phyloP scores from a whole-genome alignment of 2,888 invertebrate species.

The Polia nebulosa region DNA sequence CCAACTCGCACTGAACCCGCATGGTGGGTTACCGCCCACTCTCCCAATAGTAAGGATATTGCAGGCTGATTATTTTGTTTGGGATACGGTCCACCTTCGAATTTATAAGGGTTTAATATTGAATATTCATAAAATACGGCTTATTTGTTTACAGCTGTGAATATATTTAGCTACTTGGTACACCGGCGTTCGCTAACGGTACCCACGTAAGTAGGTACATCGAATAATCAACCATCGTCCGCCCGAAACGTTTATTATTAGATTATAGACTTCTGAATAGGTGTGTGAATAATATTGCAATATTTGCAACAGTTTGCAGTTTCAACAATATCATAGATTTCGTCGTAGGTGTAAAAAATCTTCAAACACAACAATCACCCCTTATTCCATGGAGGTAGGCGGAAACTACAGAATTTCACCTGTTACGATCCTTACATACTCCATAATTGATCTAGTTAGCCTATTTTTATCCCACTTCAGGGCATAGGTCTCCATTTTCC shows the following conservation, averaged over 20 bases:
- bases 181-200: constrained; percentile 25
- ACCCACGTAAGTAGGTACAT: constrained; percentile 41
- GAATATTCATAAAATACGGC: constrained; percentile 28
- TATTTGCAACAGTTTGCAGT: constrained; percentile 12
- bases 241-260: constrained; percentile 41
- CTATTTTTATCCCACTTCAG: background rate
- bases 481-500: background rate
- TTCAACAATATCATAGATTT: background rate
- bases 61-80: background rate
- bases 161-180: constrained; percentile 46
- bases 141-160: constrained; percentile 39
- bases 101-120: constrained; percentile 3
- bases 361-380: too few relatives aligned
- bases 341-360: too few relatives aligned
- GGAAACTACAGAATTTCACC: background rate
- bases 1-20: background rate
- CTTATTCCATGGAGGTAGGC: background rate
- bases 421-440: background rate
- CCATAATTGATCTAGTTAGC: too few relatives aligned
- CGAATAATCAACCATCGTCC: constrained; percentile 24
- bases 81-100: background rate
- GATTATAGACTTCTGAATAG: constrained; percentile 25
- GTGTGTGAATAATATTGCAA: constrained; percentile 23
- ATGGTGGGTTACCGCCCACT: background rate
- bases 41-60: background rate